Conservation (phyloP, 2,888 invertebrate species). For the Pycnomerus fuliginosus region DNA sequence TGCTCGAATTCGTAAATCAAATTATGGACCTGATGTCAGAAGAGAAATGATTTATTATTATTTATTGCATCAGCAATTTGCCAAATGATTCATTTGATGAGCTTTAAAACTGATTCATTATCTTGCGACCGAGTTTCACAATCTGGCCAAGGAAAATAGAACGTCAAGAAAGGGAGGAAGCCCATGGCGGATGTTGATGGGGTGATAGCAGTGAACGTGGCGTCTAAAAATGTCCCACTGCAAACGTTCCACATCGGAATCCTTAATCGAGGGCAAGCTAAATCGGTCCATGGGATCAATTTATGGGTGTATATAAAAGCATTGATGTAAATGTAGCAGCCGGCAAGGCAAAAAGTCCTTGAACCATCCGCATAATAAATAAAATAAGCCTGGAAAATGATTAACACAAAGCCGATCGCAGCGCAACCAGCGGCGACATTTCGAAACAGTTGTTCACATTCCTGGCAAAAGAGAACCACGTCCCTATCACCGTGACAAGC, state of each 20-base stretch:
- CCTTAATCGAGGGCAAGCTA: constrained; percentile 4
- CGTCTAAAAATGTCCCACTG: constrained; percentile 1
- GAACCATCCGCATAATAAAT: constrained; percentile 42
- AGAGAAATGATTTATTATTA: too few relatives aligned
- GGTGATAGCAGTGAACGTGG: background rate
- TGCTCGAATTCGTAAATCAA: too few relatives aligned
- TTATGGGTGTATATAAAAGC: too few relatives aligned
- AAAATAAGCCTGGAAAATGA: constrained; percentile 49
- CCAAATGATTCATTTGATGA: too few relatives aligned
- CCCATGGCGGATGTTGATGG: too few relatives aligned
- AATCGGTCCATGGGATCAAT: constrained; percentile 1
- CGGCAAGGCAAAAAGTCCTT: constrained; percentile 36
- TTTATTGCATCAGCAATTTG: too few relatives aligned
- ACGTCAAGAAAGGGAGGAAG: too few relatives aligned
- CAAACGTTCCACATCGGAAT: constrained; percentile 4
- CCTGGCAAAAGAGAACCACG: constrained; percentile 52
- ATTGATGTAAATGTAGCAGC: constrained; percentile 1
- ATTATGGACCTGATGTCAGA: too few relatives aligned
- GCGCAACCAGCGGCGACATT: constrained; percentile 43
- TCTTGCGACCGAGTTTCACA: too few relatives aligned
- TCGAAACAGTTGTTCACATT: constrained; percentile 46
- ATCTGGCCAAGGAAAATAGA: too few relatives aligned
- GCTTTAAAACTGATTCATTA: too few relatives aligned
- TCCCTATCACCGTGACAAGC: constrained; percentile 50
- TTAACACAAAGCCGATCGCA: constrained; percentile 35